A percentile compares a stretch with the other conserved stretches of the same genome.
phyloP scores from a whole-genome alignment of 2,797 vertebrate species.

The Iguana delicatissima region DNA sequence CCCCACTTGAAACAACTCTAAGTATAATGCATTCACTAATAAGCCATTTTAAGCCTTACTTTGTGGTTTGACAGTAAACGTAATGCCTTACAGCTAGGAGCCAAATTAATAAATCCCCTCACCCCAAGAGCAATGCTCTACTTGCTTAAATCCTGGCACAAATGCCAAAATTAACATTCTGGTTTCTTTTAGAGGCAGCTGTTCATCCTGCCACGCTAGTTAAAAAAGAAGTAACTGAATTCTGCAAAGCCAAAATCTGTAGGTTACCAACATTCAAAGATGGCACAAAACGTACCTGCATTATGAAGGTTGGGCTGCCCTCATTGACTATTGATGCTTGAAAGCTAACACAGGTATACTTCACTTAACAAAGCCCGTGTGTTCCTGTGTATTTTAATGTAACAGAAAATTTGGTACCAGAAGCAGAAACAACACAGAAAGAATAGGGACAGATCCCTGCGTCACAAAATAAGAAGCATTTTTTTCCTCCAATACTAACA shows the following conservation, averaged over 20 bases:
- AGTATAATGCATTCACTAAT: constrained; percentile 74
- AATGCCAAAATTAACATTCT: constrained; percentile 78
- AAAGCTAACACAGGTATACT: background rate
- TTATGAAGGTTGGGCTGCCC: background rate
- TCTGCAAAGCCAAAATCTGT: constrained; percentile 56
- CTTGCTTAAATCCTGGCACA: constrained; percentile 73
- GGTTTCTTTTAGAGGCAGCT: constrained; percentile 76
- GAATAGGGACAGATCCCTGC: too few relatives aligned
- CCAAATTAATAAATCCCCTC: constrained; percentile 75
- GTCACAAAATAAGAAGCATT: too few relatives aligned
- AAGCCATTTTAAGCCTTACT: constrained; percentile 75
- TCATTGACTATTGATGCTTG: background rate
- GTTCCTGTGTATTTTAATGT: too few relatives aligned
- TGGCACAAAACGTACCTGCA: background rate
- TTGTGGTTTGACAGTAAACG: constrained; percentile 77
- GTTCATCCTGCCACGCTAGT: constrained; percentile 59
- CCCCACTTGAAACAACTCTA: constrained; percentile 73
- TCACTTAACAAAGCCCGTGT: too few relatives aligned
- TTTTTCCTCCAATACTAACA: too few relatives aligned
- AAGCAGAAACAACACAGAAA: too few relatives aligned
- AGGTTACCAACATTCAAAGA: constrained; percentile 23
- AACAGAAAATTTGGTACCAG: too few relatives aligned
- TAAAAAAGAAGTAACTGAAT: constrained; percentile 63
- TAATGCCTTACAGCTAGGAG: constrained; percentile 74
- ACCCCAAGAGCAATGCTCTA: constrained; percentile 59